phyloP scores from a whole-genome alignment of 1,140 invertebrate genomes.

The Macrobrachium nipponense region DNA sequence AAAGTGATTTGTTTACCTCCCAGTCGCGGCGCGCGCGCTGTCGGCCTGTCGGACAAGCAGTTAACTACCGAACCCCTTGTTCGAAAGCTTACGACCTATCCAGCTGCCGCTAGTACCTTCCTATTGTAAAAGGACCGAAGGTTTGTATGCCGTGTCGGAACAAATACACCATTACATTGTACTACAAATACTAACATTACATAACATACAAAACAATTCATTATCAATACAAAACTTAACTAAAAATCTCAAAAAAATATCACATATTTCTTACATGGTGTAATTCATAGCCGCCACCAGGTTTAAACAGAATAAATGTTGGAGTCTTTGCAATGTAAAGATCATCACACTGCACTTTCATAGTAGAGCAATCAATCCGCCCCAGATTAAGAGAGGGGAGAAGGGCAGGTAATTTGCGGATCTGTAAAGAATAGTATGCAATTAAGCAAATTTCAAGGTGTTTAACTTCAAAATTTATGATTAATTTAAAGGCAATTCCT shows the following conservation, averaged over 20 bases:
- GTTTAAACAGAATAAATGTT: slow-evolving; percentile 79
- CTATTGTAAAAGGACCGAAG: no score
- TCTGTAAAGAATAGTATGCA: slow-evolving; percentile 67
- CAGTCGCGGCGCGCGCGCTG: no score
- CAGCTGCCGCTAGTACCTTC: no score
- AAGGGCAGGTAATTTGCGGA: slow-evolving; percentile 75
- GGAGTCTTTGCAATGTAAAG: slow-evolving; percentile 76
- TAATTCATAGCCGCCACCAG: slow-evolving; percentile 78
- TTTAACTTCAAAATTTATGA: no score
- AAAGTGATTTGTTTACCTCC: no score
- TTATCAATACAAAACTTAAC: background rate
- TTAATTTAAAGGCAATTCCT: background rate
- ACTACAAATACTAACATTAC: no score
- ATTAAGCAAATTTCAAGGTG: background rate
- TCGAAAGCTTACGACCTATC: no score
- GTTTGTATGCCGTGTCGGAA: no score
- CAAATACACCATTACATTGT: no score
- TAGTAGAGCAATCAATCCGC: slow-evolving; percentile 64
- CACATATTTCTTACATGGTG: slow-evolving; percentile 56
- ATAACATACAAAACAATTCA: background rate
- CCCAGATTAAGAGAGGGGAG: slow-evolving; percentile 74
- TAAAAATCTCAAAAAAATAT: background rate
- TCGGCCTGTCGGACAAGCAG: no score
- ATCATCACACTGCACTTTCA: slow-evolving; percentile 70
- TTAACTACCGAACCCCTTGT: no score